Base-by-base conservation (phyloP, 1,140 invertebrate genomes). In the Penaeus vannamei region DNA sequence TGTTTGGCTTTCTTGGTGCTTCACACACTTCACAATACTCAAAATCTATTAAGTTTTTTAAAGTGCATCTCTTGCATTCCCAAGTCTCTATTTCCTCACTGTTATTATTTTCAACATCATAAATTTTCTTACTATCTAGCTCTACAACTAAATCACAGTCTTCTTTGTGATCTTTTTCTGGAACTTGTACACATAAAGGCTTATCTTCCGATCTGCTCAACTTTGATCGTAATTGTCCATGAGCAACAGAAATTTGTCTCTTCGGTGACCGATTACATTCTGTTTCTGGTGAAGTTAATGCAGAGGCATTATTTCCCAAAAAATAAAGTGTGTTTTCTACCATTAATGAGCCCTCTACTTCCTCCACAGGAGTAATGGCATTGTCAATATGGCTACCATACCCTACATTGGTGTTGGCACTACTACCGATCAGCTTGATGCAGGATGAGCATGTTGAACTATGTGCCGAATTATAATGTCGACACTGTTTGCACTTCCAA, bases 1-100 rank as follows among this genome's bases (percentile, higher is more conserved):
- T 42, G 36, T 42, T 53, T 53, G 53, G 53, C 53, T 53, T 84
- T 46, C 87, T 79, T 23, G 87, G 87, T 36, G 87, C 87, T 32
- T 89, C 87, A 84, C 87, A 89, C n/a, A 89, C 87, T 61, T 89
- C 87, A 80, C 87, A 89, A 46, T 84, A 89, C 69, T 89, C 87
- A 84, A 89, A 89, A 59, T 89, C 87, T 36, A 61, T 77, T n/a
- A 83, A 83, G 72, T 89, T 89, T 62, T 77, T 89, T 26, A 89
- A 81, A 19, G 87, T 89, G 83, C 87, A 89, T 36, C 87, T 61
- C 64, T 89, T 89, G 79, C 87, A 89, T 23, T 59, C 87, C 87
- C 87, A 89, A n/a, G 82, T 84, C 69, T 89, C 87, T 77, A 84
- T 32, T 79, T 85, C 87, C 61, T 84, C 87, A 77, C 66, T 84